Conservation (phyloP, 1,140 invertebrate genomes). For the Aradophagus sp. region DNA sequence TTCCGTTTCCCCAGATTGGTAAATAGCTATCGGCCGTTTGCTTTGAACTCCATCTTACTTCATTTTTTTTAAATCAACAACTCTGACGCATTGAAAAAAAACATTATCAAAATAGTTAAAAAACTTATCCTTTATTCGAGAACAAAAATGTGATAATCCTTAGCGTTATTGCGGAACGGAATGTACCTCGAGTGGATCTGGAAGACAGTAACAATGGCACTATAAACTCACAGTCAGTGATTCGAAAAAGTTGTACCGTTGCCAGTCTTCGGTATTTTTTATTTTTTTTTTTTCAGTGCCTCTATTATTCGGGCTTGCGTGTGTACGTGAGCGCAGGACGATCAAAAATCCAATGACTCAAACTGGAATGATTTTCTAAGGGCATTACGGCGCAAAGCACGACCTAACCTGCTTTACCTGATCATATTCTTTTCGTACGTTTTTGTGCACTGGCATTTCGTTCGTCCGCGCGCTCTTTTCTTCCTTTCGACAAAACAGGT, state of each 20-base stretch:
- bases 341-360: constrained; percentile 45
- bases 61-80: constrained; percentile 5
- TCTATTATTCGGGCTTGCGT: constrained; percentile 34
- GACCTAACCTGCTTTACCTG: constrained; percentile 37
- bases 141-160: constrained; percentile 31
- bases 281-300: constrained; percentile 31
- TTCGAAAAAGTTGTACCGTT: constrained; percentile 46
- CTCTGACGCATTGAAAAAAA: constrained; percentile 13
- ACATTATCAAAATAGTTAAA: constrained; percentile 17
- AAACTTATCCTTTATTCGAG: constrained; percentile 20
- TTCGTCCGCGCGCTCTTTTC: constrained; percentile 27
- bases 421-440: constrained; percentile 30
- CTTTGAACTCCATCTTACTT: too few species aligned
- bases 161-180: constrained; percentile 42
- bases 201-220: constrained; percentile 34
- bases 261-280: constrained; percentile 31
- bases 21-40: too few species aligned
- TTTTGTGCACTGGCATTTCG: constrained; percentile 44
- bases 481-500: constrained; percentile 49
- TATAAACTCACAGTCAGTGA: constrained; percentile 44
- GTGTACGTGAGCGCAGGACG: constrained; percentile 31
- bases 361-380: constrained; percentile 49
- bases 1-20: too few species aligned
- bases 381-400: constrained; percentile 32
- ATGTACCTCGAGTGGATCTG: constrained; percentile 48